phyloP scores from a whole-genome alignment of 1,140 invertebrate species.

The Araneus ventricosus region DNA sequence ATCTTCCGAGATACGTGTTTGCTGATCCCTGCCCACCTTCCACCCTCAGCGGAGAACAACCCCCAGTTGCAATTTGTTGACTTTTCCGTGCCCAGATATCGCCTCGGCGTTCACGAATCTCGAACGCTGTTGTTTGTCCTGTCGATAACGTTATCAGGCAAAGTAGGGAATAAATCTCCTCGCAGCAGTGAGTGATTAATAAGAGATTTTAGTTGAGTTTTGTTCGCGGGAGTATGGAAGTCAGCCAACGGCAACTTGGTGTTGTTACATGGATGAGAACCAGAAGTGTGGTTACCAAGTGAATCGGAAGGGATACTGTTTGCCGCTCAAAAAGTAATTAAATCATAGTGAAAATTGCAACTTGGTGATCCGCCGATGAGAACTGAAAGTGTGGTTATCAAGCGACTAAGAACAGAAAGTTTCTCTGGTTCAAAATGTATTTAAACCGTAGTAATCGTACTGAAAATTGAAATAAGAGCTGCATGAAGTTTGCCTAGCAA shows the following conservation, averaged over 20 bases:
- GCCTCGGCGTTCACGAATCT: neutral
- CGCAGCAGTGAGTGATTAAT: neutral
- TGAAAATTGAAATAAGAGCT: too few relatives aligned
- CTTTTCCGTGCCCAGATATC: conserved; percentile 18
- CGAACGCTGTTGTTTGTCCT: conserved; percentile 19
- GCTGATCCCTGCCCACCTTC: conserved; percentile 3
- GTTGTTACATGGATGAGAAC: too few relatives aligned
- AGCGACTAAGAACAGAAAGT: too few relatives aligned
- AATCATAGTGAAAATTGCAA: too few relatives aligned
- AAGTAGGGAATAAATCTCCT: conserved; percentile 14
- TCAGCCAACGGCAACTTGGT: neutral
- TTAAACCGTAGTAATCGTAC: too few relatives aligned
- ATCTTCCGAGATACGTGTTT: conserved; percentile 40
- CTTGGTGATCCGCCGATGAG: too few relatives aligned
- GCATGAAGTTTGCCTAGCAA: too few relatives aligned
- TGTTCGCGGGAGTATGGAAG: neutral
- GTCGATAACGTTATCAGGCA: neutral
- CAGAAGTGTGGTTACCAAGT: too few relatives aligned
- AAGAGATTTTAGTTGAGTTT: neutral
- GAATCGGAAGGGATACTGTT: too few relatives aligned
- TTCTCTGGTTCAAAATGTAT: too few relatives aligned
- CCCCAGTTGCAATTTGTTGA: conserved; percentile 43
- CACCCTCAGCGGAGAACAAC: neutral
- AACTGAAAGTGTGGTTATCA: too few relatives aligned
- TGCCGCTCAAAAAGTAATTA: too few relatives aligned